These are phyloP conservation scores for Rhinella marina DNA, from an alignment of 2,797 vertebrate genomes.

Conservation along the genomic window DNA sequence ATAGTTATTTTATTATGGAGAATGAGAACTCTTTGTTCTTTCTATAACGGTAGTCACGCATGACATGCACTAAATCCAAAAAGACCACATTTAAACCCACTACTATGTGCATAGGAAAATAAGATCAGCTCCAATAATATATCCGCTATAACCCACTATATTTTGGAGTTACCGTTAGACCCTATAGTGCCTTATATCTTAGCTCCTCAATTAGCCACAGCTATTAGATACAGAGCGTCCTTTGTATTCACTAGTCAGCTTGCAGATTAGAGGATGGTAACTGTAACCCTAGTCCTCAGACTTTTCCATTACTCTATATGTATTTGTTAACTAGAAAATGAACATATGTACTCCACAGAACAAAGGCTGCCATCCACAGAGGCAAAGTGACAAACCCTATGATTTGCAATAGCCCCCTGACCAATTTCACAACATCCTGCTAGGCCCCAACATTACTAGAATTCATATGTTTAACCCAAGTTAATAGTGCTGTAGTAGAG, in stretches of 20 bases:
- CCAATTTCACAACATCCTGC: neutral
- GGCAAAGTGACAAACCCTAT: neutral
- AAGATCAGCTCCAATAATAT: neutral
- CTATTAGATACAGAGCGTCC: neutral
- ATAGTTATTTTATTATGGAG: conserved; percentile 1
- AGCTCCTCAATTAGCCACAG: neutral
- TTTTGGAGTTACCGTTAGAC: neutral
- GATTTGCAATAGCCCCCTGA: neutral
- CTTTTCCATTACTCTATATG: neutral
- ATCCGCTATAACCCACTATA: neutral
- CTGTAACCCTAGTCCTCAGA: neutral
- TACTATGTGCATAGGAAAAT: conserved; percentile 27
- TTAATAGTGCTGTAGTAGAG: conserved; percentile 47
- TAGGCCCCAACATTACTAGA: neutral
- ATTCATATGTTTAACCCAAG: neutral
- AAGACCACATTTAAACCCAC: neutral
- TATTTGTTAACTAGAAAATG: neutral
- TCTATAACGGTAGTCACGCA: neutral
- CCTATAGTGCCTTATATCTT: neutral
- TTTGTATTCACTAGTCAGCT: neutral
- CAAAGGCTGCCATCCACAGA: neutral
- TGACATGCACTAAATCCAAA: neutral
- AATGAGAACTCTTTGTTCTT: neutral
- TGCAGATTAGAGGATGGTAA: neutral
- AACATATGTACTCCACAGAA: neutral